Percentiles rank a stretch among this genome's conserved stretches.
Evolutionary conservation across 2,113 vertebrate genomes (phyloP).

Genomic region (Dermatemys mawii): DNA sequence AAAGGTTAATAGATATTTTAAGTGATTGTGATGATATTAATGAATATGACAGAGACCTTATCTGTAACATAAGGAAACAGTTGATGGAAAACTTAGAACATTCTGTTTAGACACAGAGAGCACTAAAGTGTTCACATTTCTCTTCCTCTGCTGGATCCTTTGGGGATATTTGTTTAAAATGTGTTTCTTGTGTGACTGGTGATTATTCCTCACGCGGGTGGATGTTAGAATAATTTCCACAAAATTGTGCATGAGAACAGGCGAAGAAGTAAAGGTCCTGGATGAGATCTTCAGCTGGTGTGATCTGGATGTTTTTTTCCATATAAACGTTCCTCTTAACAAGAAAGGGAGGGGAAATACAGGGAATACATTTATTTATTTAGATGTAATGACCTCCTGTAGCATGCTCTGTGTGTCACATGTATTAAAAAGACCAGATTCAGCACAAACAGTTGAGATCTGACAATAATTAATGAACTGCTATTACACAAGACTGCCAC

Average conservation of each 20-base stretch:
- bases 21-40: not conserved
- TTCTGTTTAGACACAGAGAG: not conserved
- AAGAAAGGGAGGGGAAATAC: constrained; percentile 12
- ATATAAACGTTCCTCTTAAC: not conserved
- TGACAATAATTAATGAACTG: not conserved
- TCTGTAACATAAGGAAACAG: not conserved
- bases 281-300: constrained; percentile 3
- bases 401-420: not conserved
- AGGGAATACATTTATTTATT: not conserved
- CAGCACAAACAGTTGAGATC: not conserved
- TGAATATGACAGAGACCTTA: not conserved
- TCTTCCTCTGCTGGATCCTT: constrained; percentile 4
- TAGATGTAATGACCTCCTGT: not conserved
- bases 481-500: not conserved
- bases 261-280: not conserved
- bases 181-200: not conserved
- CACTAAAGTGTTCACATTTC: not conserved
- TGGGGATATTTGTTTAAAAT: not conserved
- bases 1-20: not conserved
- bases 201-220: not conserved
- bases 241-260: not conserved
- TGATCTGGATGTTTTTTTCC: not conserved
- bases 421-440: not conserved
- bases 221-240: constrained; percentile 29
- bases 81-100: not conserved